These are phyloP conservation scores for Hyles euphorbiae DNA, from an alignment of 1,140 invertebrate genomes.

Conservation along the genomic window DNA sequence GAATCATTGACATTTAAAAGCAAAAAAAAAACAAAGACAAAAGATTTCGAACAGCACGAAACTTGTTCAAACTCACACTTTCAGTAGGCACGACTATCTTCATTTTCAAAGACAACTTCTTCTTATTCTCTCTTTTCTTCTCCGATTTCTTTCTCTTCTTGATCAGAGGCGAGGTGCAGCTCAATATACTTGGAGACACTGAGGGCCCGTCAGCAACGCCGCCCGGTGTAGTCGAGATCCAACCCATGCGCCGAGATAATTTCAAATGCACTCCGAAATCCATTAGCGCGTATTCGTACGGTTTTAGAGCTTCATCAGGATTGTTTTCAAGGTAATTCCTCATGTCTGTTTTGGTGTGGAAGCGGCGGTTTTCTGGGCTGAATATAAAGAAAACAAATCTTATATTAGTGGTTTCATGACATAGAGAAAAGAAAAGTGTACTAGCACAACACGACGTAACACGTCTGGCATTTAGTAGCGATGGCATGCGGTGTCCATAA, in stretches of 20 bases:
- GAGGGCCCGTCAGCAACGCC: conserved; percentile 19
- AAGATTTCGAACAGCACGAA: no score
- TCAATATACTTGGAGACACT: conserved; percentile 18
- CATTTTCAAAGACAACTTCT: conserved; percentile 3
- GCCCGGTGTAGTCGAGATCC: conserved; percentile 44
- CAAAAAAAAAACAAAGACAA: no score
- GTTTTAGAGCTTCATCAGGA: conserved; percentile 24
- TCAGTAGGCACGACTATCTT: not conserved
- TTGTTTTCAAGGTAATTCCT: conserved; percentile 75
- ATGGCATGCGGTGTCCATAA: no score
- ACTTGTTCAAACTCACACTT: no score
- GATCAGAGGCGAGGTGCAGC: conserved; percentile 28
- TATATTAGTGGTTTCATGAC: not conserved
- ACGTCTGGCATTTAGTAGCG: no score
- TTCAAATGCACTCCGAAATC: conserved; percentile 79
- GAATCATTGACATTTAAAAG: no score
- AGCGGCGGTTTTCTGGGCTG: conserved; percentile 78
- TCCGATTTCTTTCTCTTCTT: conserved; percentile 31
- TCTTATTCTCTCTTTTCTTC: conserved; percentile 1
- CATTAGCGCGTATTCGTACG: conserved; percentile 74
- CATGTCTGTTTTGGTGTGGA: conserved; percentile 79
- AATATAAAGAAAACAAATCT: conserved; percentile 25
- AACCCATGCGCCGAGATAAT: conserved; percentile 74
- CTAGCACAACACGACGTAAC: no score
- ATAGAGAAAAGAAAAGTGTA: no score